These are phyloP conservation scores for Thelaira solivaga DNA, from an alignment of 2,888 invertebrate genomes.

Conservation along the genomic window DNA sequence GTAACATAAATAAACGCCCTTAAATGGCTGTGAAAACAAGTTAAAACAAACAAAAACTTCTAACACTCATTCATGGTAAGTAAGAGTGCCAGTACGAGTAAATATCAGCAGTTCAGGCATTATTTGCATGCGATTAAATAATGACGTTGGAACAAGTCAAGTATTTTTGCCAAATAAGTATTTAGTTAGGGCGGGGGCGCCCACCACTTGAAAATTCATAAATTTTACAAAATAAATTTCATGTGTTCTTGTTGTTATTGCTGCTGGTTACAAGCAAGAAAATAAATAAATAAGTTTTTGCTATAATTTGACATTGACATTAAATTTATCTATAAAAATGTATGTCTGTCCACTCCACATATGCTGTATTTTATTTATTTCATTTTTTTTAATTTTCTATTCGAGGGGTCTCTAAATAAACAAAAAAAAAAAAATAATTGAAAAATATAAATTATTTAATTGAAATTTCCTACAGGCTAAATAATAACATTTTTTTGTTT, in stretches of 20 bases:
- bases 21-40: constrained; percentile 44
- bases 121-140: constrained; percentile 7
- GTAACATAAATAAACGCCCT: constrained; percentile 54
- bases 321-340: too few relatives aligned
- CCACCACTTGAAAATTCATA: constrained; percentile 40
- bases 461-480: constrained; percentile 47
- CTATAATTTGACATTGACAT: constrained; percentile 49
- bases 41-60: constrained; percentile 5
- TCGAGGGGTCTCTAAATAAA: constrained; percentile 2
- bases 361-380: constrained; percentile 25
- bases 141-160: too few relatives aligned
- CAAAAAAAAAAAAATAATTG: not conserved
- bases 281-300: not conserved
- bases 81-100: too few relatives aligned
- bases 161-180: too few relatives aligned
- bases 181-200: constrained; percentile 23
- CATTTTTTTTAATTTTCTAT: not conserved
- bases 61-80: too few relatives aligned
- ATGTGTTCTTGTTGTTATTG: too few relatives aligned
- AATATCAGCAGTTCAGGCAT: not conserved
- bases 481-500: too few relatives aligned
- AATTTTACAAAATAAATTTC: constrained; percentile 21
- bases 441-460: constrained; percentile 18
- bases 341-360: too few relatives aligned
- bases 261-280: constrained; percentile 21